Percentiles rank a stretch among this genome's conserved stretches.
These are phyloP conservation scores for Agrochola macilenta DNA, from an alignment of 2,888 invertebrate species.

Conservation along the genomic window DNA sequence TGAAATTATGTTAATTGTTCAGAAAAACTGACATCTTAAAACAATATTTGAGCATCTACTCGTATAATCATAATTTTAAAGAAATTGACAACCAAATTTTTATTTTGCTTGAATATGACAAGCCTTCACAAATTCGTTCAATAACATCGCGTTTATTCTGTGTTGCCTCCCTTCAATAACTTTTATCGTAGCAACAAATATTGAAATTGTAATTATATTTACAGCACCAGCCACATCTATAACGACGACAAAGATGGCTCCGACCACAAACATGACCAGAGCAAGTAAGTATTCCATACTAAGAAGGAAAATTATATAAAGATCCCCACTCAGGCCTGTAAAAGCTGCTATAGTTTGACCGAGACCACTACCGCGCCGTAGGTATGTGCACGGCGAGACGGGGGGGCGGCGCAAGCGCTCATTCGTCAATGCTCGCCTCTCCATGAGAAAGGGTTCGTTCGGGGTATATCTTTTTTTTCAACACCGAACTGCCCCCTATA, in stretches of 20 bases:
- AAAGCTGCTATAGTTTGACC: too few species aligned
- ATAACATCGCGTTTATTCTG: slow-evolving; percentile 60
- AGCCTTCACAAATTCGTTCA: neutral
- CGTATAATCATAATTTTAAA: neutral
- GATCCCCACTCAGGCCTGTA: too few species aligned
- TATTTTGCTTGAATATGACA: neutral
- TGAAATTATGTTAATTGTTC: neutral
- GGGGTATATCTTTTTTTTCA: too few species aligned
- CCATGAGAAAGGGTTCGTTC: too few species aligned
- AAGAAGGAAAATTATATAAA: too few species aligned
- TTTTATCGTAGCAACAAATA: slow-evolving; percentile 2
- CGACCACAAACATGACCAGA: slow-evolving; percentile 89
- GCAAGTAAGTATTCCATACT: slow-evolving; percentile 82
- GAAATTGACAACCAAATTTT: neutral
- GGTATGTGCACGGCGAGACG: too few species aligned
- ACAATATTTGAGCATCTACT: neutral
- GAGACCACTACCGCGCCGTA: too few species aligned
- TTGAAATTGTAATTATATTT: slow-evolving; percentile 70
- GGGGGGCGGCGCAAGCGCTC: too few species aligned
- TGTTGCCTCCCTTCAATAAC: slow-evolving; percentile 64
- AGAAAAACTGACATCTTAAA: neutral
- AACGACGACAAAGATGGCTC: slow-evolving; percentile 89
- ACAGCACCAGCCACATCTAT: slow-evolving; percentile 87
- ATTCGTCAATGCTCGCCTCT: too few species aligned
- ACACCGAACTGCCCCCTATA: too few species aligned